Evolutionary conservation across 1,140 invertebrate genomes (phyloP).

Genomic region (Papilio polyxenes): DNA sequence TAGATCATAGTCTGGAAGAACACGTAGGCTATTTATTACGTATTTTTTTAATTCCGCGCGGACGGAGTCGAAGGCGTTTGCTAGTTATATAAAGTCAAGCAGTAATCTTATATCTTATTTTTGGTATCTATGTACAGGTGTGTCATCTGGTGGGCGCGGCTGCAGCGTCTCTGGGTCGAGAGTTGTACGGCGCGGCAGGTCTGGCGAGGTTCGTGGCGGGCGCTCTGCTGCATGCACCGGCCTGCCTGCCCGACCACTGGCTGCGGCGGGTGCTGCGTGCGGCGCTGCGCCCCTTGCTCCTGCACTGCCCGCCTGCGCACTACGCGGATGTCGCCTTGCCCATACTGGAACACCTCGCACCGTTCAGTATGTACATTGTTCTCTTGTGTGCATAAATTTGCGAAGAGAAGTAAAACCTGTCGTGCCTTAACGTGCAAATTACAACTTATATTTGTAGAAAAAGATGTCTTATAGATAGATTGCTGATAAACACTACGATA

Average conservation of each 20-base stretch:
- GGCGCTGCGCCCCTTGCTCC: constrained; percentile 92
- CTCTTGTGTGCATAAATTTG: background rate
- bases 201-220: constrained; percentile 83
- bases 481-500: background rate
- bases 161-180: constrained; percentile 89
- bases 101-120: background rate
- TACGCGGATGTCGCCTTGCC: constrained; percentile 89
- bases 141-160: constrained; percentile 81
- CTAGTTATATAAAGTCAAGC: background rate
- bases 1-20: no score
- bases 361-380: constrained; percentile 82
- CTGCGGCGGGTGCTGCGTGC: constrained; percentile 90
- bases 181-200: constrained; percentile 88
- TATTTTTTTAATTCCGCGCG: no score
- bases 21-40: no score
- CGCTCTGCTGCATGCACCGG: constrained; percentile 86
- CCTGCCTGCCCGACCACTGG: constrained; percentile 91
- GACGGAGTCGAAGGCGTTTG: no score
- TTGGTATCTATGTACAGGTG: constrained; percentile 47
- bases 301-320: constrained; percentile 89
- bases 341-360: constrained; percentile 87
- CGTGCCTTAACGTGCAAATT: no score
- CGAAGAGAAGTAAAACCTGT: background rate
- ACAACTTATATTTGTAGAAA: no score
- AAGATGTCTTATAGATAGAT: no score